Base-by-base conservation (phyloP, 1,140 invertebrate genomes). In the Uloborus diversus region DNA sequence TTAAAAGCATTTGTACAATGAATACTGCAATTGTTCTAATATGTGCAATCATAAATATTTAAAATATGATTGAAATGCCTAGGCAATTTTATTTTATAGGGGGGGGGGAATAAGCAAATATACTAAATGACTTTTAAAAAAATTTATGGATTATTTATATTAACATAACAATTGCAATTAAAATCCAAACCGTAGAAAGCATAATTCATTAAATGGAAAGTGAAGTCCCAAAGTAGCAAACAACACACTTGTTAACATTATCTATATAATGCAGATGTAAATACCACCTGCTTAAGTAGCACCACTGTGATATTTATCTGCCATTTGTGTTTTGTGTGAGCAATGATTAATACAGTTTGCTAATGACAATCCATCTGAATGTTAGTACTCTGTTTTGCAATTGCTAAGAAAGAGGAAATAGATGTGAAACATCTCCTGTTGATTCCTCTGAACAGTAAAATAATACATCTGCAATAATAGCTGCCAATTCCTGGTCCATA, bases 401-500 rank as follows among this genome's bases (percentile, higher is more conserved):
- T 49, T 59, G 56, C 53, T 69, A 79, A 61, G 76, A 79, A 25
- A 79, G 20, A 47, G 64, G 37, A 79, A 79, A 56, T 23, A 61
- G 64, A 61, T 27, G 25, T 14, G 13, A 59, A 59, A 59, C 20
- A 27, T 71, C 78, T 14, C 23, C 49, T 17, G 32, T 28, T 13
- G 13, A 23, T 35, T 80, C 59, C 7, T 70, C 65, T 62, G 68
- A 80, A 71, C 59, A 80, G 56, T 96, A 93, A 88, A 91, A 97
- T 81, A 98, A 90, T 84, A 97, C 95, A 87, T 95, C 92, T 56
- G 95, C 93, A 81, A 98, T 92, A 82, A 96, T 93, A 82, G 94
- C 90, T 73, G 95, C 95, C 80, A 97, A 94, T 86, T 95, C 94
- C 87, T 97, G 96, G 89, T 99, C 96, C 81, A 99, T 89, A 84